Base-by-base conservation (phyloP, 1,140 invertebrate genomes). In the Caenorhabditis elegans region DNA sequence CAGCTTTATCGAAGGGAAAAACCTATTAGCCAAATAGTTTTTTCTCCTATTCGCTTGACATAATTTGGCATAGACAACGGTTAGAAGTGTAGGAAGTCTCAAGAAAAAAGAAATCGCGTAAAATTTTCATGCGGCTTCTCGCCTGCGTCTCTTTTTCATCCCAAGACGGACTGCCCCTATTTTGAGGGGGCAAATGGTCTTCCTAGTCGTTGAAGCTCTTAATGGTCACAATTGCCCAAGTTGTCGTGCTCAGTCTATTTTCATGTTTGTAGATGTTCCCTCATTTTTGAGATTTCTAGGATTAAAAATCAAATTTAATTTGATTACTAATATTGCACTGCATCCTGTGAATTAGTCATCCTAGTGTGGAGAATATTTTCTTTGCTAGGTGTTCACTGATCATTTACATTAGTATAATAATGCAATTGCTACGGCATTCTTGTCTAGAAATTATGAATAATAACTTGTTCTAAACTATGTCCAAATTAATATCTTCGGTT, bases 41-140 rank as follows among this genome's bases (percentile, higher is more conserved):
- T 43, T 39, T 39, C n/a, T 43, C 43, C 60, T n/a, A n/a, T n/a
- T n/a, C n/a, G n/a, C n/a, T 70, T 39, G 31, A 70, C 60, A 39
- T 70, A 70, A 70, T 60, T 60, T 60, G 53, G 53, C 53, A 60
- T 60, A 17, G 34, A 24, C 17, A 39, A 15, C 6, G 39, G 39
- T 5, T 5, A 39, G 34, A 19, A 34, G 34, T 60, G 60, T 43
- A 70, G 34, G 34, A 39, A 70, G 39, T 70, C 60, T 70, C 43
- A 70, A n/a, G 60, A 15, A 39, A 60, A 34, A 60, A 60, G 15
- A 39, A 70, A 70, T 70, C 60, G 60, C 60, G 60, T 70, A 39
- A 70, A 70, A 70, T 70, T 70, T 70, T 70, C 34, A 70, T 70
- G 60, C 34, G 60, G 60, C 60, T 70, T 70, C 60, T 70, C 43